Evolutionary conservation across 2,797 vertebrate species (phyloP).

Genomic region (Dryobates pubescens): DNA sequence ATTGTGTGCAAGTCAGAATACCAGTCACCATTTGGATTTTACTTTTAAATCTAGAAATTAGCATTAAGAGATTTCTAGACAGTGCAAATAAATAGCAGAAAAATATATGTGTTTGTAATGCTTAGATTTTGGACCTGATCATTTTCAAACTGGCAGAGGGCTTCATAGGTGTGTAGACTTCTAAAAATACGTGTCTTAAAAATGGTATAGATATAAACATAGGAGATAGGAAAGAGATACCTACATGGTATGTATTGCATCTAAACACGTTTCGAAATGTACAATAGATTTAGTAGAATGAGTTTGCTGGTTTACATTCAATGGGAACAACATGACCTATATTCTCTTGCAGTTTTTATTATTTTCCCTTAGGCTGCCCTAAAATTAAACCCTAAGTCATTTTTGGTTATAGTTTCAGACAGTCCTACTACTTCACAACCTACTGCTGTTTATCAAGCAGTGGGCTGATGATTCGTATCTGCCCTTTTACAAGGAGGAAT

Average conservation of each 20-base stretch:
- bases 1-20: background rate
- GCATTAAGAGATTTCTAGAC: background rate
- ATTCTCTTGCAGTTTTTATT: slow-evolving; percentile 12
- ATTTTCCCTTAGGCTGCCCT: slow-evolving; percentile 8
- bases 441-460: background rate
- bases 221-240: rapidly evolving
- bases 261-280: background rate
- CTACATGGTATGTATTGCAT: background rate
- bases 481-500: background rate
- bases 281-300: background rate
- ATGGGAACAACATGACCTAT: slow-evolving; percentile 23
- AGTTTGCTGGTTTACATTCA: background rate
- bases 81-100: background rate
- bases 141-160: background rate
- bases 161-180: background rate
- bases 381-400: slow-evolving; percentile 20
- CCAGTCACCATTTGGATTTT: background rate
- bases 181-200: background rate
- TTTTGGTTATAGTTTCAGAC: slow-evolving; percentile 32
- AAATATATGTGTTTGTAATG: background rate
- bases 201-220: background rate
- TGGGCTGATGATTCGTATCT: background rate
- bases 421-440: background rate
- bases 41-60: background rate
- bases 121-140: background rate